A percentile compares a stretch with the other conserved stretches of the same genome.
Conservation (phyloP, 2,888 invertebrate species). For the Pammene aurita region DNA sequence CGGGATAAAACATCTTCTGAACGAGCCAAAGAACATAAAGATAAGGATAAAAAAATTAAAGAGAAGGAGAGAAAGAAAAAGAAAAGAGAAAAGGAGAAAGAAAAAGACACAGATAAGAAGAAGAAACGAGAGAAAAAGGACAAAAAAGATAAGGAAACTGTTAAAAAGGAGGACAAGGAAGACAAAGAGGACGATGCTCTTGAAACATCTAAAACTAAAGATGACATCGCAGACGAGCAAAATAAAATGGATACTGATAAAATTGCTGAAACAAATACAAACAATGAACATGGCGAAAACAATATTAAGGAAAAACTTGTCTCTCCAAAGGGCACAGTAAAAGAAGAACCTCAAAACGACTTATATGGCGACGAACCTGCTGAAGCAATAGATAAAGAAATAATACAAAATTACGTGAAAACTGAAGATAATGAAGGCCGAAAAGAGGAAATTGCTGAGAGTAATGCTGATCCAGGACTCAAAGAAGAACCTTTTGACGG, state of each 20-base stretch:
- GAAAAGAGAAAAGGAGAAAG: conserved; percentile 79
- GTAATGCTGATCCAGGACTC: conserved; percentile 60
- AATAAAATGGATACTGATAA: conserved; percentile 50
- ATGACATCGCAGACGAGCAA: conserved; percentile 56
- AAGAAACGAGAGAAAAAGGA: conserved; percentile 82
- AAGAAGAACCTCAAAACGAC: conserved; percentile 60
- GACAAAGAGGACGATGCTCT: conserved; percentile 60
- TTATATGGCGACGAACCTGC: conserved; percentile 82
- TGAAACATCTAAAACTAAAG: conserved; percentile 61
- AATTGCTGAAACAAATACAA: conserved; percentile 47
- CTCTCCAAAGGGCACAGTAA: conserved; percentile 48
- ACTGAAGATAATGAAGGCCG: conserved; percentile 57
- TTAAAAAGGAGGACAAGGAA: conserved; percentile 62
- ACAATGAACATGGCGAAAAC: conserved; percentile 53
- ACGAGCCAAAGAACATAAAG: conserved; percentile 80
- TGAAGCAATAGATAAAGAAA: conserved; percentile 82
- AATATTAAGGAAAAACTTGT: conserved; percentile 50
- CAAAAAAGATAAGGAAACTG: conserved; percentile 79
- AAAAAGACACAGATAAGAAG: conserved; percentile 78
- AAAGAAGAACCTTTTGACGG: conserved; percentile 83
- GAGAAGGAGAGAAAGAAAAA: conserved; percentile 76
- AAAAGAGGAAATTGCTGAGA: conserved; percentile 47
- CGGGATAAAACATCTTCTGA: conserved; percentile 75
- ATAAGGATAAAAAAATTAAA: conserved; percentile 81
- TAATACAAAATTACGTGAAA: conserved; percentile 83